Conservation (phyloP, 2,888 invertebrate genomes). For the Beris chalybata region DNA sequence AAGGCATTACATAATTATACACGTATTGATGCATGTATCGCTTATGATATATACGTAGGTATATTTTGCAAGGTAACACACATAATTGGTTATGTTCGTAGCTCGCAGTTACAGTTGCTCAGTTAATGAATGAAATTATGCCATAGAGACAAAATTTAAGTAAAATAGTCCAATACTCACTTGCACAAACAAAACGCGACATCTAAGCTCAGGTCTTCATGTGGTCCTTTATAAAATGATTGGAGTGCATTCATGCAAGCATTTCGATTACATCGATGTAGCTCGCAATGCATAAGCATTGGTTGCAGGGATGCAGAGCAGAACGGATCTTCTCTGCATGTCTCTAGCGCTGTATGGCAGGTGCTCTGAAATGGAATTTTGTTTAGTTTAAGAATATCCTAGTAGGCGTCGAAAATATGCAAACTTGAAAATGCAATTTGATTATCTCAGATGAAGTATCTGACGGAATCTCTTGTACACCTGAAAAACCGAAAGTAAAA, state of each 20-base stretch:
- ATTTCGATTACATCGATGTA: constrained; percentile 75
- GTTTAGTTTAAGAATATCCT: constrained; percentile 17
- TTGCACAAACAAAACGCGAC: constrained; percentile 93
- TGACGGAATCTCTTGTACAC: constrained; percentile 56
- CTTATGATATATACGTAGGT: no score
- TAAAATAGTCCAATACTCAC: constrained; percentile 62
- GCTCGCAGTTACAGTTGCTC: constrained; percentile 19
- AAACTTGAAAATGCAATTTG: constrained; percentile 58
- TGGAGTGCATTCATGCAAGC: constrained; percentile 87
- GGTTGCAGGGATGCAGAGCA: constrained; percentile 79
- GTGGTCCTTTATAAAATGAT: constrained; percentile 80
- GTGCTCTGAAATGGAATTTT: constrained; percentile 68
- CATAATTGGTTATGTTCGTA: constrained; percentile 15
- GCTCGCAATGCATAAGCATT: constrained; percentile 82
- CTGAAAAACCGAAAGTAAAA: constrained; percentile 41
- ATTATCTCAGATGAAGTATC: constrained; percentile 57
- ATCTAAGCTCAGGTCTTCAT: constrained; percentile 81
- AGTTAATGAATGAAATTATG: constrained; percentile 6
- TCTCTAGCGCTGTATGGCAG: constrained; percentile 81
- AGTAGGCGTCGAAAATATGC: constrained; percentile 37
- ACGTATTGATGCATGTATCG: not conserved
- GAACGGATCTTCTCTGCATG: constrained; percentile 78
- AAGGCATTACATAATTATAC: constrained; percentile 8
- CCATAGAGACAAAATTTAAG: not conserved
- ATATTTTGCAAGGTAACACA: not conserved